A percentile compares a stretch with the other conserved stretches of the same genome.
These are phyloP conservation scores for Cantharis rufa DNA, from an alignment of 2,888 invertebrate species.

Conservation along the genomic window DNA sequence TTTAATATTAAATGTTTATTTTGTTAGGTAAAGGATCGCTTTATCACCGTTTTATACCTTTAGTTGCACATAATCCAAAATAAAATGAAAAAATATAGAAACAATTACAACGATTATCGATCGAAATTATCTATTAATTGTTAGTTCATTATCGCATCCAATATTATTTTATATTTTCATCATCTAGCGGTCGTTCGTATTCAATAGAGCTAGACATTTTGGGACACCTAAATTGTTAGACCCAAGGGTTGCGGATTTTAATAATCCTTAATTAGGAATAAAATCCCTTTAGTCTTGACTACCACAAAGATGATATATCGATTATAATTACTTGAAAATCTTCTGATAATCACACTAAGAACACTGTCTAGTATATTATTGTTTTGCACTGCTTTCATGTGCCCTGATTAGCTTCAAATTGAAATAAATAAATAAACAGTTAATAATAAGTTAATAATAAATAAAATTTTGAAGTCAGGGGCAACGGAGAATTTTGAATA, in stretches of 20 bases:
- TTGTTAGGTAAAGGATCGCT: slow-evolving; percentile 18
- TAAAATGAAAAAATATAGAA: slow-evolving; percentile 13
- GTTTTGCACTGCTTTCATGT: too few relatives aligned
- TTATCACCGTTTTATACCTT: slow-evolving; percentile 22
- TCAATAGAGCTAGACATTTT: background rate
- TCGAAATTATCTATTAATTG: background rate
- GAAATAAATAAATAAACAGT: too few relatives aligned
- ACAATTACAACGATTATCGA: slow-evolving; percentile 1
- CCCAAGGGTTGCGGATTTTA: background rate
- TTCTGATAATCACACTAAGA: background rate
- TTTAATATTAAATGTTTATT: slow-evolving; percentile 37
- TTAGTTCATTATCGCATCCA: background rate
- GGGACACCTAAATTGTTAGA: background rate
- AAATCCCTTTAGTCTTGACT: background rate
- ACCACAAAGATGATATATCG: background rate
- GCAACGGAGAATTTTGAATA: too few relatives aligned
- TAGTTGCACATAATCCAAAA: slow-evolving; percentile 10
- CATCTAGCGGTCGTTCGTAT: background rate
- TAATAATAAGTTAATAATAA: too few relatives aligned
- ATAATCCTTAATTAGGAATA: background rate
- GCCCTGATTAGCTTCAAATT: too few relatives aligned
- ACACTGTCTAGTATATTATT: too few relatives aligned
- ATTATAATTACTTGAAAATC: background rate
- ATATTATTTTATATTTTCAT: background rate
- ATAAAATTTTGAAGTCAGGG: too few relatives aligned